Conservation (phyloP, 2,888 invertebrate species). For the Julus scanicus region DNA sequence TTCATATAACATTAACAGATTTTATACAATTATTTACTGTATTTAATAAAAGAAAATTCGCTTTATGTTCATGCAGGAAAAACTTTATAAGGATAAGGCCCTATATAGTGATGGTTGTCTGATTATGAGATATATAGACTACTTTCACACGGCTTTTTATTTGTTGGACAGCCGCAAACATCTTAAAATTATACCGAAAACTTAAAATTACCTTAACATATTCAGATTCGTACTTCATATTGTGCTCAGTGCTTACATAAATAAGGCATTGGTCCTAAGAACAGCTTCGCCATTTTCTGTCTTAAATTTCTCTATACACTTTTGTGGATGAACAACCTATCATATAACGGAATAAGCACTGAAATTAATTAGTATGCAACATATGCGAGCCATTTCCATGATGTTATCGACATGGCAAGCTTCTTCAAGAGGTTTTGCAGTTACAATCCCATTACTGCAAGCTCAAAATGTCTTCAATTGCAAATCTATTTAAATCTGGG, state of each 20-base stretch:
- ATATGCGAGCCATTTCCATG: background rate
- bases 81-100: too few relatives aligned
- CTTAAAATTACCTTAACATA: background rate
- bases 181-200: too few relatives aligned
- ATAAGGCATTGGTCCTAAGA: background rate
- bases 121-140: too few relatives aligned
- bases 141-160: background rate
- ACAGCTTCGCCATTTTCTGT: background rate
- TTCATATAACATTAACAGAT: too few relatives aligned
- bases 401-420: background rate
- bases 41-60: too few relatives aligned
- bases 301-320: background rate
- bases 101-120: too few relatives aligned
- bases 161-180: background rate
- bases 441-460: background rate
- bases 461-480: background rate
- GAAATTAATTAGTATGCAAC: slow-evolving; percentile 21
- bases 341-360: background rate
- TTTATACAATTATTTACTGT: too few relatives aligned
- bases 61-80: too few relatives aligned
- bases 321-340: background rate
- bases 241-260: background rate
- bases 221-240: background rate
- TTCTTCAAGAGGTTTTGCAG: background rate
- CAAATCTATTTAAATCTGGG: slow-evolving; percentile 28